phyloP scores from a whole-genome alignment of 2,797 vertebrate genomes.

The Sus cebifrons region DNA sequence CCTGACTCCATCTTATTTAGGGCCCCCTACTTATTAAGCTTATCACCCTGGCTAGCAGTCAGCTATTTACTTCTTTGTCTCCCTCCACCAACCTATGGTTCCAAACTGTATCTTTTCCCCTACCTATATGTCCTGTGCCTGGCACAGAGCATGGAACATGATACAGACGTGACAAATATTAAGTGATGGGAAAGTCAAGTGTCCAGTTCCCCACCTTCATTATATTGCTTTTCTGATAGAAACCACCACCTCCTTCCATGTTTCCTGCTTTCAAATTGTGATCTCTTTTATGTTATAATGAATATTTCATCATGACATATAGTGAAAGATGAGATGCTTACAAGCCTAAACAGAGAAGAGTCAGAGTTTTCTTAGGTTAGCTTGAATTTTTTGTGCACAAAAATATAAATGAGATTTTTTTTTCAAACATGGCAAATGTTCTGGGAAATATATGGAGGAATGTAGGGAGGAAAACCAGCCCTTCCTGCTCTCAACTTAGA shows the following conservation, averaged over 20 bases:
- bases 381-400: background rate
- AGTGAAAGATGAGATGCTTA: background rate
- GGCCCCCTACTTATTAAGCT: background rate
- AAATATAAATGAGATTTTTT: background rate
- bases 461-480: background rate
- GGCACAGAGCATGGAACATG: background rate
- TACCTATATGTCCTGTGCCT: background rate
- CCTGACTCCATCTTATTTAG: background rate
- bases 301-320: background rate
- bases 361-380: background rate
- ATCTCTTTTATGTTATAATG: background rate
- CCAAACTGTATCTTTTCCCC: background rate
- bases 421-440: background rate
- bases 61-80: background rate
- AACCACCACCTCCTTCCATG: background rate
- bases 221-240: background rate
- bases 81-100: background rate
- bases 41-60: background rate
- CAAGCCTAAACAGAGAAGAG: background rate
- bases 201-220: background rate
- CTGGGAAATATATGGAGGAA: background rate
- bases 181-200: background rate
- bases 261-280: constrained; percentile 40
- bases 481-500: background rate
- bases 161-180: background rate